Evolutionary conservation across 1,140 invertebrate genomes (phyloP).

Genomic region (Apocrypta bakeri): DNA sequence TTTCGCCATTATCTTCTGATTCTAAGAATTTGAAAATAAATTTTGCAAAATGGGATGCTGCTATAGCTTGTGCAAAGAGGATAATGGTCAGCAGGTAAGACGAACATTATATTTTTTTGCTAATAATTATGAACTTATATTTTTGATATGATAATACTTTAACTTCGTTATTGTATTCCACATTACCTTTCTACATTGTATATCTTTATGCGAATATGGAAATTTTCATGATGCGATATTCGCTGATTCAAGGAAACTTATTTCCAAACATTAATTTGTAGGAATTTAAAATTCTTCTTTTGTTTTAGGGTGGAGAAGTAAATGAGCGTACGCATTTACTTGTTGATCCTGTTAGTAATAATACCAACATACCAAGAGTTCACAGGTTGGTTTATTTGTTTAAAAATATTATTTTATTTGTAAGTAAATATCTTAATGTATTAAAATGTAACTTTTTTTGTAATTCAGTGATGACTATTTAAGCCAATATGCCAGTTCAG

Average conservation of each 20-base stretch:
- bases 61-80: constrained; percentile 78
- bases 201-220: constrained; percentile 25
- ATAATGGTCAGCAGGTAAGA: constrained; percentile 76
- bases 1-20: neutral
- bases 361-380: constrained; percentile 77
- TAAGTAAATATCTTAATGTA: constrained; percentile 39
- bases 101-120: neutral
- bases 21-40: constrained; percentile 11
- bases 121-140: constrained; percentile 33
- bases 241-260: too few relatives aligned
- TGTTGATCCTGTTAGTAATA: constrained; percentile 81
- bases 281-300: constrained; percentile 30
- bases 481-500: constrained; percentile 78
- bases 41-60: constrained; percentile 68
- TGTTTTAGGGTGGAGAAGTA: constrained; percentile 76
- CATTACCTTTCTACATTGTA: constrained; percentile 32
- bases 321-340: constrained; percentile 82
- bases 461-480: constrained; percentile 79
- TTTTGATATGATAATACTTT: constrained; percentile 45
- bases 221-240: neutral
- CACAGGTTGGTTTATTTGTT: constrained; percentile 71
- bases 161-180: constrained; percentile 41
- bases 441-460: constrained; percentile 47
- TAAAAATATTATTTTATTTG: constrained; percentile 24
- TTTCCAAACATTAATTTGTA: neutral